These are phyloP conservation scores for Camponotus pennsylvanicus DNA, from an alignment of 1,140 invertebrate species.

Conservation along the genomic window DNA sequence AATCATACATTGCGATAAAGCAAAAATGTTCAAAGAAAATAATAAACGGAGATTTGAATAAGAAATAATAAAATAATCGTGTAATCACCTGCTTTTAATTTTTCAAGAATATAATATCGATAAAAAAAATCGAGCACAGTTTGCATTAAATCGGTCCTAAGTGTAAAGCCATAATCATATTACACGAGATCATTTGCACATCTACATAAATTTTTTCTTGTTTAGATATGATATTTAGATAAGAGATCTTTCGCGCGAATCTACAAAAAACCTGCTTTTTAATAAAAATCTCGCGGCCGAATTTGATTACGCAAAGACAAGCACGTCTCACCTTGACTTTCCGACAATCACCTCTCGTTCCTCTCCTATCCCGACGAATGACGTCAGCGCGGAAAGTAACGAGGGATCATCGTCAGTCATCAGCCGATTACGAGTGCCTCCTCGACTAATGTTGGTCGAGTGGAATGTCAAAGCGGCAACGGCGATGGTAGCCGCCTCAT, in stretches of 20 bases:
- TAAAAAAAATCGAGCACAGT: background rate
- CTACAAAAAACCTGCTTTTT: conserved; percentile 18
- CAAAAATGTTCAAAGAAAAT: background rate
- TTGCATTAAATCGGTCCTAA: background rate
- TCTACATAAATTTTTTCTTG: background rate
- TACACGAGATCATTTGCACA: conserved; percentile 36
- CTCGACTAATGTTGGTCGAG: background rate
- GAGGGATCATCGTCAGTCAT: background rate
- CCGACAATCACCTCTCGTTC: background rate
- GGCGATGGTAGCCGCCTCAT: background rate
- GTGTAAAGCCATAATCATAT: conserved; percentile 20
- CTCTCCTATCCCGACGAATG: background rate
- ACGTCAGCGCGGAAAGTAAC: conserved; percentile 1
- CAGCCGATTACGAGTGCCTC: background rate
- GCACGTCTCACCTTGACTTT: conserved; percentile 38
- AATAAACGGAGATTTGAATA: background rate
- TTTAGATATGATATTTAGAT: background rate
- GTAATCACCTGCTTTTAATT: background rate
- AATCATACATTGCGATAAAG: background rate
- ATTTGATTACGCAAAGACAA: conserved; percentile 31
- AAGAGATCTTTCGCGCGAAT: background rate
- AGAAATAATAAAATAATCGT: background rate
- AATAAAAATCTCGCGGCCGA: conserved; percentile 3
- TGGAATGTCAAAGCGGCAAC: background rate
- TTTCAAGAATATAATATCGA: background rate